Conservation (phyloP, 2,888 invertebrate species). For the Lochmaea crataegi region DNA sequence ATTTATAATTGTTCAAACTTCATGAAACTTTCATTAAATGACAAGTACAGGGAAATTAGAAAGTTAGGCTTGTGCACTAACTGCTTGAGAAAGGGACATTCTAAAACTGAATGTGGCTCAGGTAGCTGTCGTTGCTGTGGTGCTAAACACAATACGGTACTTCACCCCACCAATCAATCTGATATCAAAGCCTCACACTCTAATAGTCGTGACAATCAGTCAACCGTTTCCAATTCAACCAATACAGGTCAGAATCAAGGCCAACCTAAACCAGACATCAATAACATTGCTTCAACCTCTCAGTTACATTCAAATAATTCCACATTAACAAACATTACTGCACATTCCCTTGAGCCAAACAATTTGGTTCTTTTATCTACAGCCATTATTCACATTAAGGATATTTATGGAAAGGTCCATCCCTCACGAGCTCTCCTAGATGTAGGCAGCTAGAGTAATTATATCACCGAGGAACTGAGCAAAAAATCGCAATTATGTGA, state of each 20-base stretch:
- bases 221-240: background rate
- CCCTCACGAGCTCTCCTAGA: background rate
- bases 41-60: background rate
- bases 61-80: background rate
- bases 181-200: background rate
- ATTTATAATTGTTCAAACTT: background rate
- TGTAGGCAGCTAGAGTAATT: background rate
- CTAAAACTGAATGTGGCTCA: background rate
- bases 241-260: too few species aligned
- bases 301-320: background rate
- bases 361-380: constrained; percentile 1
- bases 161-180: background rate
- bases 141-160: background rate
- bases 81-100: background rate
- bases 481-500: background rate
- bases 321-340: background rate
- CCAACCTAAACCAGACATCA: background rate
- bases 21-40: background rate
- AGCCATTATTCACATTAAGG: background rate
- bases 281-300: background rate
- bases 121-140: background rate
- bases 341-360: background rate
- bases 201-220: background rate
- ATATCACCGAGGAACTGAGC: background rate
- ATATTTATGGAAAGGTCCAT: background rate